Evolutionary conservation across 2,113 vertebrate species (phyloP).

Genomic region (Chaenogobius annularis): DNA sequence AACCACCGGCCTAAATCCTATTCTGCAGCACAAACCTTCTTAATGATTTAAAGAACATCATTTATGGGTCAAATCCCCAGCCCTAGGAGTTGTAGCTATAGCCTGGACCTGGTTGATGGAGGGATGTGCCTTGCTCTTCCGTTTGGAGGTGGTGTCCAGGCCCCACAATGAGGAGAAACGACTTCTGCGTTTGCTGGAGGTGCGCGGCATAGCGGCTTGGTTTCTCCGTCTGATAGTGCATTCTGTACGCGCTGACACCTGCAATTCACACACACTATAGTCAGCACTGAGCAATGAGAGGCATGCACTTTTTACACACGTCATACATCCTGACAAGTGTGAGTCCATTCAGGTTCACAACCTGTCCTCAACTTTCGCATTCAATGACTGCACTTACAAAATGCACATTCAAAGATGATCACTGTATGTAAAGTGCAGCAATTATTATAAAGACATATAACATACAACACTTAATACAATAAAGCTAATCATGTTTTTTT

Average conservation of each 20-base stretch:
- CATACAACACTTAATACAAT: background rate
- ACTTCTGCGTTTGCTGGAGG: slow-evolving; percentile 91
- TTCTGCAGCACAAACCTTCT: background rate
- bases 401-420: background rate
- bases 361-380: background rate
- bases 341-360: background rate
- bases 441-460: background rate
- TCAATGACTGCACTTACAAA: too few relatives aligned
- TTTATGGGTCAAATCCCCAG: background rate
- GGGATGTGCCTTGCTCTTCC: slow-evolving; percentile 87
- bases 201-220: slow-evolving; percentile 87
- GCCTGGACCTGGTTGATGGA: slow-evolving; percentile 88
- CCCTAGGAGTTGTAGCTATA: background rate
- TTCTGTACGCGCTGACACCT: slow-evolving; percentile 94
- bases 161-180: slow-evolving; percentile 98
- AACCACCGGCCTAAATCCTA: background rate
- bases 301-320: background rate
- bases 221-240: slow-evolving; percentile 83
- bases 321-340: background rate
- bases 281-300: background rate
- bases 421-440: background rate
- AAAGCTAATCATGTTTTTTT: too few relatives aligned
- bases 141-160: slow-evolving; percentile 92
- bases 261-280: background rate
- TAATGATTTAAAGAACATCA: background rate